Evolutionary conservation across 2,797 vertebrate genomes (phyloP).

Genomic region (Pteronotus mesoamericanus): DNA sequence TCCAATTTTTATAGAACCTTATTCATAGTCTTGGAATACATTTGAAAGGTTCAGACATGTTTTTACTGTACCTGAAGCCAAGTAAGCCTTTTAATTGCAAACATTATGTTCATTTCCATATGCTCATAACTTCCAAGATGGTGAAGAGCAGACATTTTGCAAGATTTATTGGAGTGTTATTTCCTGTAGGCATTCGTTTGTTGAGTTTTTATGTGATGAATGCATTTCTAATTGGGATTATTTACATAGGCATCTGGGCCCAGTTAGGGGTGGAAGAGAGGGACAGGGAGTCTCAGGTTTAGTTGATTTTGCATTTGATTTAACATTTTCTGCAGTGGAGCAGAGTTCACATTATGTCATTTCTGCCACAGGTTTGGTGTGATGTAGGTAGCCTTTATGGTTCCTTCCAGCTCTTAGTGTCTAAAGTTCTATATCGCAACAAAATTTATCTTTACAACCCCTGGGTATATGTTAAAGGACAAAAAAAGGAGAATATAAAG

Average conservation of each 20-base stretch:
- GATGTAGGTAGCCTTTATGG: not conserved
- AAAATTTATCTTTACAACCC: not conserved
- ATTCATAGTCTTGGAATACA: not conserved
- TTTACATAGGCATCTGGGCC: conserved; percentile 67
- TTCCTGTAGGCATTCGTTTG: conserved; percentile 69
- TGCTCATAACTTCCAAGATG: conserved; percentile 61
- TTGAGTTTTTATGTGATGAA: conserved; percentile 62
- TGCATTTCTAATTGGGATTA: conserved; percentile 67
- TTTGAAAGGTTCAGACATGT: conserved; percentile 40
- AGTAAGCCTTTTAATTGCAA: conserved; percentile 69
- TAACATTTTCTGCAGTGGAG: not conserved
- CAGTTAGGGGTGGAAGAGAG: not conserved
- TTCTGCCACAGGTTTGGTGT: not conserved
- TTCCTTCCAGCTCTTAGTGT: not conserved
- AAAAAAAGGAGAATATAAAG: not conserved
- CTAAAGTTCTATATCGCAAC: not conserved
- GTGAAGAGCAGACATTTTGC: conserved; percentile 57
- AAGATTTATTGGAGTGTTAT: conserved; percentile 68
- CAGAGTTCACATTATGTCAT: not conserved
- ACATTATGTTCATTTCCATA: conserved; percentile 71
- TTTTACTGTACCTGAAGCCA: conserved; percentile 71
- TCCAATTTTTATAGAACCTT: conserved; percentile 44
- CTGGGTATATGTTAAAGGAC: not conserved
- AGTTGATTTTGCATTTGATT: not conserved
- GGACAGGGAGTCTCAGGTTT: not conserved